A percentile compares a stretch with the other conserved stretches of the same genome.
Conservation (phyloP, 1,140 invertebrate species). For the Apis florea region DNA sequence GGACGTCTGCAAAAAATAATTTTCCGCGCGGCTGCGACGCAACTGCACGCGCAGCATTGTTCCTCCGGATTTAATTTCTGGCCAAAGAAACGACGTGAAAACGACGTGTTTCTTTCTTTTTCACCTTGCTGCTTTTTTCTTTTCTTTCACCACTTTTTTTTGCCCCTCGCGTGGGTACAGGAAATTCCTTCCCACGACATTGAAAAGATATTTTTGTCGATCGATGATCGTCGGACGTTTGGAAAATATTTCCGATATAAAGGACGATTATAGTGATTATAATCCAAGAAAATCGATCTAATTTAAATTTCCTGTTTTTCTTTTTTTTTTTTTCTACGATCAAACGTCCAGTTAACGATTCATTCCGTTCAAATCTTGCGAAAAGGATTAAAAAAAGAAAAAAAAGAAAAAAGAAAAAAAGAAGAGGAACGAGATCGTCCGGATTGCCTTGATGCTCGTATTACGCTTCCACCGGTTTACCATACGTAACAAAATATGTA, state of each 20-base stretch:
- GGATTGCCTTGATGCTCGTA: conserved; percentile 21
- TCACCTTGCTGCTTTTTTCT: no score
- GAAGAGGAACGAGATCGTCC: conserved; percentile 1
- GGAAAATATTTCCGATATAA: no score
- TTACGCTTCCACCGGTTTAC: conserved; percentile 20
- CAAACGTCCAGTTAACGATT: not conserved
- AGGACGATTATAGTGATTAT: no score
- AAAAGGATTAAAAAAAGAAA: not conserved
- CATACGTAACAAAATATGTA: conserved; percentile 42
- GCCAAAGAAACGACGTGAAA: conserved; percentile 36
- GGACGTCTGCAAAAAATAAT: conserved; percentile 46
- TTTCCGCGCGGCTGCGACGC: conserved; percentile 36
- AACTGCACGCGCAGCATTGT: conserved; percentile 47
- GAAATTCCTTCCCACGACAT: not conserved
- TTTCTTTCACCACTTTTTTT: not conserved
- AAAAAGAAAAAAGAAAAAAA: no score
- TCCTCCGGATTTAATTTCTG: conserved; percentile 44
- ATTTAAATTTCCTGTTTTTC: no score
- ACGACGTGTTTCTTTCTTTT: not conserved
- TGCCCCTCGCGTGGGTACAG: not conserved
- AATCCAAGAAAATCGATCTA: no score
- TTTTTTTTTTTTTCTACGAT: no score
- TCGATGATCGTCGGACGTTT: not conserved
- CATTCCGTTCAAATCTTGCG: not conserved
- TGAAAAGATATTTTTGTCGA: not conserved